phyloP scores from a whole-genome alignment of 37 sponge, comb jelly and placozoan genomes.

The Bolinopsis microptera region DNA sequence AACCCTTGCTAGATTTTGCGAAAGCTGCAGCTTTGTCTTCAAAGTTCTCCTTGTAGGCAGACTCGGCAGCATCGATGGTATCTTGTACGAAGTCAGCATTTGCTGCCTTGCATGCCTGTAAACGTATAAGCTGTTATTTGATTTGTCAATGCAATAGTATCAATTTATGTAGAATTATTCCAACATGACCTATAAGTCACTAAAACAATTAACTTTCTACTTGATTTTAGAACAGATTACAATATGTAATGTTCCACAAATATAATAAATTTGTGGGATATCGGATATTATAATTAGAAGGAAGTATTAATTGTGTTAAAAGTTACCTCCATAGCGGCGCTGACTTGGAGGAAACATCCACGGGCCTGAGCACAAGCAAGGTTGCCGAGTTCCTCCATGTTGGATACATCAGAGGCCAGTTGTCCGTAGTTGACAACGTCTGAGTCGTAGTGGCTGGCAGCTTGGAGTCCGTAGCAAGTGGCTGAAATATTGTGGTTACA shows the following conservation, averaged over 20 bases:
- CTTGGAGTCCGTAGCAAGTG: not conserved
- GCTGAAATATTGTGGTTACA: too few relatives aligned
- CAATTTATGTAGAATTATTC: too few relatives aligned
- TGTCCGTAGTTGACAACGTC: not conserved
- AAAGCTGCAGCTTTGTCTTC: not conserved
- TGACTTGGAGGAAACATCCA: not conserved
- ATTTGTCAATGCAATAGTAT: too few relatives aligned
- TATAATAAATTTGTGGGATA: too few relatives aligned
- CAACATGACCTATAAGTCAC: too few relatives aligned
- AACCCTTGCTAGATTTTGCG: not conserved
- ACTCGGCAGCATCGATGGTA: not conserved
- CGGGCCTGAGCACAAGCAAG: not conserved
- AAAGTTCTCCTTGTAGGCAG: not conserved
- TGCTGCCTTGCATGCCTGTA: not conserved
- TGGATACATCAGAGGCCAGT: not conserved
- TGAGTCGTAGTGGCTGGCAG: not conserved
- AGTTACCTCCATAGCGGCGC: not conserved
- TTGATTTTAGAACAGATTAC: too few relatives aligned
- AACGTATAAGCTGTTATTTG: too few relatives aligned
- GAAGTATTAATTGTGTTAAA: too few relatives aligned
- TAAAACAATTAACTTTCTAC: constrained; percentile 17
- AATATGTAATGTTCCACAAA: too few relatives aligned
- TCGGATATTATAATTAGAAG: constrained; percentile 73
- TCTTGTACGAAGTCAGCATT: not conserved
- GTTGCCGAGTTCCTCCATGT: not conserved